Percentiles rank a stretch among this genome's conserved stretches.
Evolutionary conservation across 1,140 invertebrate species (phyloP).

Genomic region (Pseudachorutes palmiensis): DNA sequence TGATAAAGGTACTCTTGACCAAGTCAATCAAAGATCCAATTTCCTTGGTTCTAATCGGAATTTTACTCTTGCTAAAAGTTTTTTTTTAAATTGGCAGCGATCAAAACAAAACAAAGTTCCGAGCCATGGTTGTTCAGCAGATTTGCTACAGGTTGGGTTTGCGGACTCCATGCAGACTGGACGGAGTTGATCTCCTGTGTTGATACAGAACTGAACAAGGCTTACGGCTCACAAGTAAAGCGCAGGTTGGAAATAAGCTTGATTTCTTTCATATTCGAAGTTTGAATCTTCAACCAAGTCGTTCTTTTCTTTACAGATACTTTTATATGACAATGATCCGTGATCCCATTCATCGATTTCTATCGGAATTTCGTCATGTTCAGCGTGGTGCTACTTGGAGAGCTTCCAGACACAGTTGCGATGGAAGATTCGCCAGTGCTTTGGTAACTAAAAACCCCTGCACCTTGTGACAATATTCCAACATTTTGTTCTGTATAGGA

Average conservation of each 20-base stretch:
- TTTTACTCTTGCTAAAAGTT: not conserved
- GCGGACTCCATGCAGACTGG: constrained; percentile 96
- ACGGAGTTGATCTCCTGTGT: constrained; percentile 89
- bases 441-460: constrained; percentile 40
- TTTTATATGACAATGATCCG: constrained; percentile 93
- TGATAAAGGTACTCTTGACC: not conserved
- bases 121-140: constrained; percentile 96
- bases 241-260: constrained; percentile 46
- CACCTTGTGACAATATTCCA: too few species aligned
- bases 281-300: constrained; percentile 23
- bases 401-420: constrained; percentile 72
- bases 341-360: constrained; percentile 79
- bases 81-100: not conserved
- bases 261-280: too few species aligned
- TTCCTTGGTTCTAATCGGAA: too few species aligned
- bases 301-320: constrained; percentile 52
- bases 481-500: constrained; percentile 46
- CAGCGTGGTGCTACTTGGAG: constrained; percentile 95
- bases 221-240: constrained; percentile 68
- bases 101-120: constrained; percentile 19
- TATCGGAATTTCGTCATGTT: constrained; percentile 92
- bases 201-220: constrained; percentile 73
- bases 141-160: constrained; percentile 98
- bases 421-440: constrained; percentile 66
- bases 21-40: not conserved